phyloP scores from a whole-genome alignment of 30 jellyfish, hydroid and myxozoan species.

The Turritopsis dohrnii region DNA sequence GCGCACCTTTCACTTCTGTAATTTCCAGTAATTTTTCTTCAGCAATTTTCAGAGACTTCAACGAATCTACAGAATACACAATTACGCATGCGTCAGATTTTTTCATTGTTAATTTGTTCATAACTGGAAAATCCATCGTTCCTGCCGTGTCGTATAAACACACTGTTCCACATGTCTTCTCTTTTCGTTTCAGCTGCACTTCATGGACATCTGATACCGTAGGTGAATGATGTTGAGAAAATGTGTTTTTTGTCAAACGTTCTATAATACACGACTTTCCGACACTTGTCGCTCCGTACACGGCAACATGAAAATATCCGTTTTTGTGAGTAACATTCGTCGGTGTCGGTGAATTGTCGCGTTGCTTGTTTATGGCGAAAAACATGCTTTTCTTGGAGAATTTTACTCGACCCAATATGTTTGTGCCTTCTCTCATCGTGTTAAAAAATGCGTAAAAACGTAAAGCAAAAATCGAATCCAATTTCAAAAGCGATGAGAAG shows the following conservation, averaged over 20 bases:
- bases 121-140: slow-evolving; percentile 22
- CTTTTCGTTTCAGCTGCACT: slow-evolving; percentile 1
- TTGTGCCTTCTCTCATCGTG: not conserved
- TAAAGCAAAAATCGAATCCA: not conserved
- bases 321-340: not conserved
- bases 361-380: not conserved
- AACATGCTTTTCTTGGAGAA: not conserved
- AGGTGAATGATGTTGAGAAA: slow-evolving; percentile 7
- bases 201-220: slow-evolving; percentile 25
- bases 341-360: not conserved
- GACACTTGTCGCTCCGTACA: slow-evolving; percentile 14
- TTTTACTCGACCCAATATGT: not conserved
- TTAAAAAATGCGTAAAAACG: too few relatives aligned
- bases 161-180: not conserved
- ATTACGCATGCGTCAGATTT: slow-evolving; percentile 37
- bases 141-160: slow-evolving; percentile 38
- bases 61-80: slow-evolving; percentile 24
- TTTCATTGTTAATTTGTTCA: slow-evolving; percentile 24
- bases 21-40: slow-evolving; percentile 18
- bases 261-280: slow-evolving; percentile 37
- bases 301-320: slow-evolving; percentile 21
- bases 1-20: slow-evolving; percentile 19
- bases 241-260: not conserved
- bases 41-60: slow-evolving; percentile 25
- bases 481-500: not conserved